Percentiles rank a stretch among this genome's conserved stretches.
These are phyloP conservation scores for Mormyrops attenuatus DNA, from an alignment of 2,797 vertebrate genomes.

Conservation along the genomic window DNA sequence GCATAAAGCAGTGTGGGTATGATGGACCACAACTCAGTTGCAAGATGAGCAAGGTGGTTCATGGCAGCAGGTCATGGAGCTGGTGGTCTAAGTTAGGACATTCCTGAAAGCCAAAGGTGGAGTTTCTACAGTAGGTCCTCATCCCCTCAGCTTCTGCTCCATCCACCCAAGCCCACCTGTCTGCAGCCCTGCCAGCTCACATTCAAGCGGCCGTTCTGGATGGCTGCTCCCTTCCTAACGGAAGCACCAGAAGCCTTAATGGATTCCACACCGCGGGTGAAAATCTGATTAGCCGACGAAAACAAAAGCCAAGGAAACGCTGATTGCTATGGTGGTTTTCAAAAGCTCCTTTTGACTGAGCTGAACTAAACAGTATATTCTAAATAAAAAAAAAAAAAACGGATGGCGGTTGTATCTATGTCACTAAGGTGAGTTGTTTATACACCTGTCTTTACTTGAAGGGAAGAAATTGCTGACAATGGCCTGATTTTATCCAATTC, in stretches of 20 bases:
- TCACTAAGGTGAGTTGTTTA: not conserved
- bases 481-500: not conserved
- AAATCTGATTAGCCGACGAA: slow-evolving; percentile 37
- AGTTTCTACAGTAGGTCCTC: not conserved
- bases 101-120: not conserved
- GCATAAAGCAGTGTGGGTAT: not conserved
- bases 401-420: not conserved
- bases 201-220: not conserved
- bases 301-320: slow-evolving; percentile 12
- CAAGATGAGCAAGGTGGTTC: not conserved
- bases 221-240: not conserved
- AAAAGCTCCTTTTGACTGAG: not conserved
- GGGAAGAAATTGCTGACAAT: not conserved
- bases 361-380: slow-evolving; percentile 1
- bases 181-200: not conserved
- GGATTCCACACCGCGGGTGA: slow-evolving; percentile 31
- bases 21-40: slow-evolving; percentile 20
- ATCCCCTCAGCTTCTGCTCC: not conserved
- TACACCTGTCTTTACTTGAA: not conserved
- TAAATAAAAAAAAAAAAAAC: not conserved
- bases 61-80: not conserved
- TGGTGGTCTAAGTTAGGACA: not conserved
- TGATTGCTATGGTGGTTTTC: not conserved
- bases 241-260: not conserved
- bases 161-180: not conserved